A percentile compares a stretch with the other conserved stretches of the same genome.
Conservation (phyloP, 2,888 invertebrate genomes). For the Epistrophe grossulariae region DNA sequence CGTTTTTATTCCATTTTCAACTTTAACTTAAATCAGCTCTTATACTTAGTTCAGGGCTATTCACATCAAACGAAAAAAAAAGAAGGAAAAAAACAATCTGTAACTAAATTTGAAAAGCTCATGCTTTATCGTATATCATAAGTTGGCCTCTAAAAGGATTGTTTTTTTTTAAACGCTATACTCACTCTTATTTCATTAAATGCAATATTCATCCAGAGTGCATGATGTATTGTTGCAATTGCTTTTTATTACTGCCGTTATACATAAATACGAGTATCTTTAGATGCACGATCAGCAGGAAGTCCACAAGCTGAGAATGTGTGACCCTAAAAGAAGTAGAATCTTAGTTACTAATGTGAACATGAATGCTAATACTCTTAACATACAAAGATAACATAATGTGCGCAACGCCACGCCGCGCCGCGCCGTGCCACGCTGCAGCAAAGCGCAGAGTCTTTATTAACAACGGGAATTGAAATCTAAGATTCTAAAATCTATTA, state of each 20-base stretch:
- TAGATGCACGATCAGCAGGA: conserved; percentile 56
- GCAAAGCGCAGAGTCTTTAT: conserved; percentile 28
- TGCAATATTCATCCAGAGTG: conserved; percentile 26
- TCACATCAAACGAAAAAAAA: not conserved
- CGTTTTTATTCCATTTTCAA: conserved; percentile 4
- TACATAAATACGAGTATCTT: conserved; percentile 16
- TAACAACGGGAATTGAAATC: conserved; percentile 46
- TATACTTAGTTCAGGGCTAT: not conserved
- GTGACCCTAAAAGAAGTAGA: conserved; percentile 64
- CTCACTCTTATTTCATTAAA: conserved; percentile 35
- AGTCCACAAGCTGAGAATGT: conserved; percentile 51
- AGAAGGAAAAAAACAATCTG: conserved; percentile 4
- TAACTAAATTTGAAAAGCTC: conserved; percentile 33
- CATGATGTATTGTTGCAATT: conserved; percentile 43
- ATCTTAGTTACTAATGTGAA: conserved; percentile 29
- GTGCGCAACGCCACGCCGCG: not conserved
- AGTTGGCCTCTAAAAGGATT: conserved; percentile 56
- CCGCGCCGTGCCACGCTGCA: not conserved
- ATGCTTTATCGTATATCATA: conserved; percentile 27
- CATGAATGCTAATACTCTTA: conserved; percentile 43
- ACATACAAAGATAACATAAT: conserved; percentile 34
- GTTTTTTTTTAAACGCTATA: conserved; percentile 1
- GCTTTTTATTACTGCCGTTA: conserved; percentile 52
- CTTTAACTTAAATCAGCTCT: conserved; percentile 1
- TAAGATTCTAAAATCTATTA: conserved; percentile 44